Percentiles rank a stretch among this genome's conserved stretches.
Conservation (phyloP, 2,113 vertebrate species). For the Poicephalus gulielmi region DNA sequence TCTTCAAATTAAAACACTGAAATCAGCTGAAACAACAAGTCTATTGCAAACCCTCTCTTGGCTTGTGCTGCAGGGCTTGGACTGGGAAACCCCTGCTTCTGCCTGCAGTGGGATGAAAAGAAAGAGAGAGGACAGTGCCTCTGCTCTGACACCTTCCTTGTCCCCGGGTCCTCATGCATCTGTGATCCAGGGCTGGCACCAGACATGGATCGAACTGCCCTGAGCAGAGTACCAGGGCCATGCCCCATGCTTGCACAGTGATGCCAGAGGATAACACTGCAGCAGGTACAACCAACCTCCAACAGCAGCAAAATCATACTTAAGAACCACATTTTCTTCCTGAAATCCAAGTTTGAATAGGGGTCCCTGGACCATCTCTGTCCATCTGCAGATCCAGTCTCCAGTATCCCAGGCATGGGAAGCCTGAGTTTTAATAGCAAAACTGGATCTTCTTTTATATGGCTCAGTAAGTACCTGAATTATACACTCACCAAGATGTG, state of each 20-base stretch:
- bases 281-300: not conserved
- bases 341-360: not conserved
- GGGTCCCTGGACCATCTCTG: not conserved
- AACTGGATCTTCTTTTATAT: not conserved
- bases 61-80: fast-evolving
- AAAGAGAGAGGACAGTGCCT: not conserved
- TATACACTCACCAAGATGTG: not conserved
- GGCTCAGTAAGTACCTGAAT: not conserved
- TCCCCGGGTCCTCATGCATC: not conserved
- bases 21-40: slow-evolving; percentile 21
- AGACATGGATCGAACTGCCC: not conserved
- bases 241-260: not conserved
- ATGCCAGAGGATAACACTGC: not conserved
- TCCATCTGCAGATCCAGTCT: not conserved
- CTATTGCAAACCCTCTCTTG: not conserved
- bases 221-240: fast-evolving
- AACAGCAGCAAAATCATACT: not conserved
- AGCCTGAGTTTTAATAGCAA: not conserved
- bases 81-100: not conserved
- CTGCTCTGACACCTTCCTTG: not conserved
- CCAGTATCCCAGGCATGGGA: not conserved
- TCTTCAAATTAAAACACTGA: slow-evolving; percentile 13
- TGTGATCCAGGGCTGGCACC: not conserved
- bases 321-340: not conserved
- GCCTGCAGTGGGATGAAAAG: not conserved